Percentiles rank a stretch among this genome's conserved stretches.
phyloP scores from a whole-genome alignment of 2,113 vertebrate genomes.

The Thomomys bottae region DNA sequence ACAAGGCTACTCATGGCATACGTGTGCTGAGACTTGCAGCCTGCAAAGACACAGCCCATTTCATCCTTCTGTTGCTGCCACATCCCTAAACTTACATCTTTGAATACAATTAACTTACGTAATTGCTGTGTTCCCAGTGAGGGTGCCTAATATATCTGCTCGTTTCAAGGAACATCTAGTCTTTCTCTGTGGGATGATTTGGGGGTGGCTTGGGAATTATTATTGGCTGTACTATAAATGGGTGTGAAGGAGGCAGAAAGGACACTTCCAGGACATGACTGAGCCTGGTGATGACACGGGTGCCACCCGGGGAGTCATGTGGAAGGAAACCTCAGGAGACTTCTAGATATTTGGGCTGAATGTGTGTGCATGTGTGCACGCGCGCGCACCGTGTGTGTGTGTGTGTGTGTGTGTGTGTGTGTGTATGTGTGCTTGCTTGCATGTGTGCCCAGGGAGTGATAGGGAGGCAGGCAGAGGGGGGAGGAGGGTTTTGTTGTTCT shows the following conservation, averaged over 20 bases:
- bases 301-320: not conserved
- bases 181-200: slow-evolving; percentile 74
- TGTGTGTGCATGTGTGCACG: too few species aligned
- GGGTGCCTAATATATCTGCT: slow-evolving; percentile 67
- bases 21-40: not conserved
- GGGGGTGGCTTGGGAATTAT: slow-evolving; percentile 75
- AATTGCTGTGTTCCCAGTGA: slow-evolving; percentile 59
- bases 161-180: slow-evolving; percentile 72
- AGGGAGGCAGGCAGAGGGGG: too few species aligned
- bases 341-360: not conserved
- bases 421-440: not conserved
- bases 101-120: slow-evolving; percentile 65
- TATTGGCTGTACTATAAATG: slow-evolving; percentile 76
- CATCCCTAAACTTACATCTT: slow-evolving; percentile 28
- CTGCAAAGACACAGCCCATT: not conserved
- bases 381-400: not conserved
- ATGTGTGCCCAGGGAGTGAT: too few species aligned
- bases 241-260: slow-evolving; percentile 36
- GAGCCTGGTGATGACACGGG: not conserved
- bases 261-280: slow-evolving; percentile 20
- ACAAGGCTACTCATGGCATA: too few species aligned
- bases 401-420: not conserved
- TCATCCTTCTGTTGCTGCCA: not conserved
- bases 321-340: not conserved
- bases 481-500: slow-evolving; percentile 40